phyloP scores from a whole-genome alignment of 2,113 vertebrate species.

The Arothron firmamentum region DNA sequence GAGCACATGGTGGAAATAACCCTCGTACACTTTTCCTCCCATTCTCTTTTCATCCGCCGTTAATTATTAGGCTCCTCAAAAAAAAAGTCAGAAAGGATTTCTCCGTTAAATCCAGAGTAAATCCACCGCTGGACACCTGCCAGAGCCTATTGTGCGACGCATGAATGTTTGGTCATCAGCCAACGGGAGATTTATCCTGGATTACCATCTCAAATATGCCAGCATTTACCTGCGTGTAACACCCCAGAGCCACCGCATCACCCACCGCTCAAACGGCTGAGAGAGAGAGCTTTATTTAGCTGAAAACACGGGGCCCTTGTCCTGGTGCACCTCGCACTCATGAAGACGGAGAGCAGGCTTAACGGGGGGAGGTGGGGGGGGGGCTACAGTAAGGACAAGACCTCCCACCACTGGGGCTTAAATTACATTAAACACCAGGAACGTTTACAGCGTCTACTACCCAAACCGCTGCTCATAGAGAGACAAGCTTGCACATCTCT shows the following conservation, averaged over 20 bases:
- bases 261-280: slow-evolving; percentile 29
- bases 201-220: slow-evolving; percentile 52
- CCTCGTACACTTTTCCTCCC: slow-evolving; percentile 5
- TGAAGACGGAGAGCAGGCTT: slow-evolving; percentile 27
- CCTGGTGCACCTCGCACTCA: slow-evolving; percentile 14
- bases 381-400: slow-evolving; percentile 10
- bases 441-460: too few species aligned
- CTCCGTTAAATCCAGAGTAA: slow-evolving; percentile 22
- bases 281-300: slow-evolving; percentile 41
- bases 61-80: slow-evolving; percentile 24
- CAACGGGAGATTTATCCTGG: slow-evolving; percentile 48
- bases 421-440: not conserved
- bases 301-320: slow-evolving; percentile 42
- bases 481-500: slow-evolving; percentile 11
- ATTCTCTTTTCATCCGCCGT: slow-evolving; percentile 11
- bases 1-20: slow-evolving; percentile 27
- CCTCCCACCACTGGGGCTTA: not conserved
- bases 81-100: slow-evolving; percentile 39
- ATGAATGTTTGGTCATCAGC: slow-evolving; percentile 53
- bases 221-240: slow-evolving; percentile 48
- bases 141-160: slow-evolving; percentile 38
- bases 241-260: not conserved
- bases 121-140: slow-evolving; percentile 28
- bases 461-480: not conserved
- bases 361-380: slow-evolving; percentile 7